These are phyloP conservation scores for Vanessa cardui DNA, from an alignment of 2,888 invertebrate genomes.

Conservation along the genomic window DNA sequence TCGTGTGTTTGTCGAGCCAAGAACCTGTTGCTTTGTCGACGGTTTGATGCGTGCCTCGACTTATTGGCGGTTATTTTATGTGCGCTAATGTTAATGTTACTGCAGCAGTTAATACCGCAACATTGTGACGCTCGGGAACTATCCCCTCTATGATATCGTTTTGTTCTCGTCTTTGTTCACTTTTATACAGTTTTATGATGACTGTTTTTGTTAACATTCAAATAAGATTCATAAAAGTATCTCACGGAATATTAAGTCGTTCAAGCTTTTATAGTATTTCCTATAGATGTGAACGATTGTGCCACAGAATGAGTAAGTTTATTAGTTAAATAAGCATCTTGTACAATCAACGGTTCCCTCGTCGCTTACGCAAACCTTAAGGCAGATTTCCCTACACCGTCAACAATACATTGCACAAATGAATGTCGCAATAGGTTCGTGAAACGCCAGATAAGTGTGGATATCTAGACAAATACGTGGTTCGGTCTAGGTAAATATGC, in stretches of 20 bases:
- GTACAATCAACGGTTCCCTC: slow-evolving; percentile 63
- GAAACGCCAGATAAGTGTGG: slow-evolving; percentile 63
- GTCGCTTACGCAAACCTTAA: slow-evolving; percentile 63
- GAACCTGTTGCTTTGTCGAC: slow-evolving; percentile 81
- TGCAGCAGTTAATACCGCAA: slow-evolving; percentile 68
- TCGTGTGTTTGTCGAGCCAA: slow-evolving; percentile 73
- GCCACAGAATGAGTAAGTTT: slow-evolving; percentile 12
- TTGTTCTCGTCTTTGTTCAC: slow-evolving; percentile 48
- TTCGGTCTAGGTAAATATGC: slow-evolving; percentile 67
- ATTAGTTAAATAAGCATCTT: slow-evolving; percentile 48
- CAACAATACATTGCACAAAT: slow-evolving; percentile 72
- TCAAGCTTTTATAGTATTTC: slow-evolving; percentile 7
- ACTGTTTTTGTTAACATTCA: slow-evolving; percentile 19
- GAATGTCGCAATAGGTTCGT: slow-evolving; percentile 68
- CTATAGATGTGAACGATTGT: slow-evolving; percentile 1
- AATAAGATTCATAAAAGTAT: slow-evolving; percentile 24
- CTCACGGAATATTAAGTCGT: slow-evolving; percentile 19
- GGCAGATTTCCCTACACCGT: slow-evolving; percentile 72
- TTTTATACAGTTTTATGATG: slow-evolving; percentile 47
- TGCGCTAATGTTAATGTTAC: slow-evolving; percentile 77
- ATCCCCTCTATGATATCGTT: slow-evolving; percentile 43
- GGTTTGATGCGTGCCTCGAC: slow-evolving; percentile 75
- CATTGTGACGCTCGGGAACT: slow-evolving; percentile 61
- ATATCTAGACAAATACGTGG: slow-evolving; percentile 71
- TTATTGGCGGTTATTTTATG: slow-evolving; percentile 82